phyloP scores from a whole-genome alignment of 2,797 vertebrate species.

The Danio jaintianensis region DNA sequence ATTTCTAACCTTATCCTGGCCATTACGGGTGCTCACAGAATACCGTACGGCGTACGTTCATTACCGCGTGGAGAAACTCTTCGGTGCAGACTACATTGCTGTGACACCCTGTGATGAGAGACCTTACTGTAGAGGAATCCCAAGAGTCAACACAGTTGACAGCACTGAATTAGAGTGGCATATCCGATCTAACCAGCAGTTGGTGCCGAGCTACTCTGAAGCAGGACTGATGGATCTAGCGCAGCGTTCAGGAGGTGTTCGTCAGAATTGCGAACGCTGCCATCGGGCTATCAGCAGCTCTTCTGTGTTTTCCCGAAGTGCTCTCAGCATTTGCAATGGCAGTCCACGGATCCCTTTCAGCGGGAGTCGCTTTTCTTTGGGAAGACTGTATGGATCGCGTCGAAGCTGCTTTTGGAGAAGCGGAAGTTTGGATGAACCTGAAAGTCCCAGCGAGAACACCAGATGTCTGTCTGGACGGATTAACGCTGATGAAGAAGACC shows the following conservation, averaged over 20 bases:
- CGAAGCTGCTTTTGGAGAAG: conserved; percentile 96
- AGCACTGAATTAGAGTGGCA: conserved; percentile 98
- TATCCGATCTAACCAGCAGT: conserved; percentile 97
- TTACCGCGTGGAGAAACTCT: conserved; percentile 81
- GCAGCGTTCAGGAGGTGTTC: conserved; percentile 81
- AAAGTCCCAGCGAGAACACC: conserved; percentile 93
- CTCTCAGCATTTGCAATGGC: conserved; percentile 87
- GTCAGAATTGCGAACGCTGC: conserved; percentile 94
- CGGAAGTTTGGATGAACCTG: conserved; percentile 87
- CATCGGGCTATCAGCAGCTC: conserved; percentile 94
- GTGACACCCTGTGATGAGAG: conserved; percentile 88
- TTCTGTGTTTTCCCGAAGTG: conserved; percentile 95
- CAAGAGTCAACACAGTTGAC: conserved; percentile 97
- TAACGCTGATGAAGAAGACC: conserved; percentile 86
- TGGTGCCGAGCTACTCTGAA: conserved; percentile 98
- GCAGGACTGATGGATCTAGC: conserved; percentile 96
- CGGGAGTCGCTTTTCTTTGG: conserved; percentile 91
- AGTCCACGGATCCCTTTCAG: conserved; percentile 91
- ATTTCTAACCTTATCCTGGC: conserved; percentile 81
- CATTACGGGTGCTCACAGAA: conserved; percentile 80
- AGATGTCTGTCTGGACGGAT: conserved; percentile 87
- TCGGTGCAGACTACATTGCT: conserved; percentile 85
- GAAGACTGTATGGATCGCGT: conserved; percentile 90
- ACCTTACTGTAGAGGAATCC: conserved; percentile 89
- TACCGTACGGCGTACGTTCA: conserved; percentile 79